Evolutionary conservation across 2,797 vertebrate species (phyloP).

Genomic region (Scyliorhinus canicula): DNA sequence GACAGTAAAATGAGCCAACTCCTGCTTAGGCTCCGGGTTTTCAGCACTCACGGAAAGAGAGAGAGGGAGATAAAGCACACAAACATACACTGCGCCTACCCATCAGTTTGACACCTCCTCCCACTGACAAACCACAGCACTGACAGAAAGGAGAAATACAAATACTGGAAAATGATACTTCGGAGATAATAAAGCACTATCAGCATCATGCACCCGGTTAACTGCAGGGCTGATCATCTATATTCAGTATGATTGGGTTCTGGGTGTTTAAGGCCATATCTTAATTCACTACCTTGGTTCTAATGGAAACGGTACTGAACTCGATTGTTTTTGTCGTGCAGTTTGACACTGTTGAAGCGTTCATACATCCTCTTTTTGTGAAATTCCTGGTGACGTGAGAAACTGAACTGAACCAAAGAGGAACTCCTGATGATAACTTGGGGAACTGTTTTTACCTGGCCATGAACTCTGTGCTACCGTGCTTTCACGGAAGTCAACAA

Average conservation of each 20-base stretch:
- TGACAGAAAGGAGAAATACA: not conserved
- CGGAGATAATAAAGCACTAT: not conserved
- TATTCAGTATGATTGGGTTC: not conserved
- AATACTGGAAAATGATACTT: not conserved
- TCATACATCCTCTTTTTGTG: not conserved
- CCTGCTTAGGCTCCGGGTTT: conserved; percentile 6
- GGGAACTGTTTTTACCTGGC: not conserved
- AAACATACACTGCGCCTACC: conserved; percentile 1
- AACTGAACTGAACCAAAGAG: not conserved
- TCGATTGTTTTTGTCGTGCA: not conserved
- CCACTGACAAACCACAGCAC: not conserved
- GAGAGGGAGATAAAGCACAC: not conserved
- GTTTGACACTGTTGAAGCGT: not conserved
- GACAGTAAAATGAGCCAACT: conserved; percentile 22
- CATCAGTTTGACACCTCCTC: conserved; percentile 22
- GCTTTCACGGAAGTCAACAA: not conserved
- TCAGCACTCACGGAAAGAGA: not conserved
- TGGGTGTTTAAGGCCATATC: not conserved
- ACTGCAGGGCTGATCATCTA: not conserved
- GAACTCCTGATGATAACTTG: not conserved
- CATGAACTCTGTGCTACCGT: not conserved
- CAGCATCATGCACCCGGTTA: too few species aligned
- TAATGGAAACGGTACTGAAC: not conserved
- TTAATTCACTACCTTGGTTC: not conserved
- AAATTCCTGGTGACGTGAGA: not conserved